phyloP scores from a whole-genome alignment of 2,113 vertebrate genomes.

The Hydrochoerus hydrochaeris region DNA sequence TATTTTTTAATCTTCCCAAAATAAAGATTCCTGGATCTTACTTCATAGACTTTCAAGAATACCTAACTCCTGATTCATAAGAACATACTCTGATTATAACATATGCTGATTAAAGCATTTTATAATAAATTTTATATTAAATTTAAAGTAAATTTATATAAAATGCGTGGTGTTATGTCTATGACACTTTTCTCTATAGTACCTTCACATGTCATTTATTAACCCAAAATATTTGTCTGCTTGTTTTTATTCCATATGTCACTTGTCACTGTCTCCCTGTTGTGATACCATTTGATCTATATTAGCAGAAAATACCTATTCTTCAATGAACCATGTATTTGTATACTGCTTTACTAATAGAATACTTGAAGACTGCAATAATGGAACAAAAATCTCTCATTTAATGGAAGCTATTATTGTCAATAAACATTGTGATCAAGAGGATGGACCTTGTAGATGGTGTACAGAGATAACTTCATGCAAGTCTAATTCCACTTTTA shows the following conservation, averaged over 20 bases:
- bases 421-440: neutral
- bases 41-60: neutral
- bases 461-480: neutral
- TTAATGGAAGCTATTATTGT: neutral
- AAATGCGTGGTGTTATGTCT: neutral
- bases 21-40: neutral
- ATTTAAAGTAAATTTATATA: constrained; percentile 17
- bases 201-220: neutral
- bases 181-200: neutral
- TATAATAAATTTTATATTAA: neutral
- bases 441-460: neutral
- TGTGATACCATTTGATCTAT: neutral
- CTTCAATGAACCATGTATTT: neutral
- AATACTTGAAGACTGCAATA: neutral
- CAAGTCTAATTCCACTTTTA: neutral
- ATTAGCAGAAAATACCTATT: neutral
- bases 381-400: neutral
- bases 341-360: neutral
- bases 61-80: neutral
- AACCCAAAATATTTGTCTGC: neutral
- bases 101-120: neutral
- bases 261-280: neutral
- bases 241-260: neutral
- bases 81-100: neutral
- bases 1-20: neutral